Conservation (phyloP, 2,113 vertebrate genomes). For the Heteronetta atricapilla region DNA sequence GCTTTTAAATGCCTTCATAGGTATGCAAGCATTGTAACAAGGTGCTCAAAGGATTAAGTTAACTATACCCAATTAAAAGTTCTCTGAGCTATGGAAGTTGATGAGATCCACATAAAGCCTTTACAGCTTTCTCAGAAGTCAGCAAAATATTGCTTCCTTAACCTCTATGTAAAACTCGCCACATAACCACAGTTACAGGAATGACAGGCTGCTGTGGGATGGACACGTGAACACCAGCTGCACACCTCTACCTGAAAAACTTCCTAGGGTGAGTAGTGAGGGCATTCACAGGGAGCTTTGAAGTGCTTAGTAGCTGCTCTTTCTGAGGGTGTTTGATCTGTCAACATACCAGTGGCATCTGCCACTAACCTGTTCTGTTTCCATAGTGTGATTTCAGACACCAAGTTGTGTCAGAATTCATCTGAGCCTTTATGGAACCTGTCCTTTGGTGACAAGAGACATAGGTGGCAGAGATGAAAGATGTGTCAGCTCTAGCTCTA, state of each 20-base stretch:
- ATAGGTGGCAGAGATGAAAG: neutral
- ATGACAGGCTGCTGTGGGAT: neutral
- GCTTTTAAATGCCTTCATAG: neutral
- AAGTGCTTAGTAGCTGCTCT: neutral
- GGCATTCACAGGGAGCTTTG: neutral
- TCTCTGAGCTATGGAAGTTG: neutral
- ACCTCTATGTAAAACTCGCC: neutral
- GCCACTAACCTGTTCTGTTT: neutral
- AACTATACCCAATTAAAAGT: neutral
- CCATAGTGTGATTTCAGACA: neutral
- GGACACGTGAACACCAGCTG: neutral
- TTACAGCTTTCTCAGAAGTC: neutral
- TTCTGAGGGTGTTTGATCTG: neutral
- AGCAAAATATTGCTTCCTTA: rapidly evolving
- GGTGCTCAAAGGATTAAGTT: neutral
- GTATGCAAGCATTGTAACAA: neutral
- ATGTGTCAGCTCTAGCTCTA: neutral
- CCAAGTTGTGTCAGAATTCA: rapidly evolving
- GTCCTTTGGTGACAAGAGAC: neutral
- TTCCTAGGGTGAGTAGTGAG: neutral
- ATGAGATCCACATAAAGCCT: neutral
- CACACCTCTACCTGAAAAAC: neutral
- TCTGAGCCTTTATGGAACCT: neutral
- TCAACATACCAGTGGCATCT: neutral
- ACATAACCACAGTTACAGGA: neutral